Conservation (phyloP, 2,797 vertebrate genomes). For the Moxostoma hubbsi region DNA sequence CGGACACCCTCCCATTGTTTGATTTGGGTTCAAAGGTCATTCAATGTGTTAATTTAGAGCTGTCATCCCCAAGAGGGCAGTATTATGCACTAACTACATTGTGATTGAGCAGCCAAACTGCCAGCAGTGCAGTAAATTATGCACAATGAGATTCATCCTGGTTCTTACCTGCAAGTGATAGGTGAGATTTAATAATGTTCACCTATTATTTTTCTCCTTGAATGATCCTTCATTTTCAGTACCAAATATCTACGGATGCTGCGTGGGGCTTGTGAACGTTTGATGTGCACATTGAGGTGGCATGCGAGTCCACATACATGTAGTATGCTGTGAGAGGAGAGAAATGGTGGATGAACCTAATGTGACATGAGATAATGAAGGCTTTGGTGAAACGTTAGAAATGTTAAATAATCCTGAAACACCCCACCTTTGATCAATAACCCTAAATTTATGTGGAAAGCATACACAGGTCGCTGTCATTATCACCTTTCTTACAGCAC, state of each 20-base stretch:
- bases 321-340: conserved; percentile 19
- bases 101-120: conserved; percentile 6
- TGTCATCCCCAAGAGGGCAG: conserved; percentile 33
- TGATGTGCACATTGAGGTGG: not conserved
- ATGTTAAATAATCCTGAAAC: conserved; percentile 12
- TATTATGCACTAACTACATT: conserved; percentile 10
- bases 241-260: conserved; percentile 2
- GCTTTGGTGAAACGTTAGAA: conserved; percentile 15
- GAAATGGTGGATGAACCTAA: conserved; percentile 9
- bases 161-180: conserved; percentile 13
- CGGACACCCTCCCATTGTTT: not conserved
- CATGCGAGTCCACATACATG: not conserved
- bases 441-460: conserved; percentile 20
- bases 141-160: conserved; percentile 6
- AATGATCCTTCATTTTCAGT: conserved; percentile 22
- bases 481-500: conserved; percentile 2
- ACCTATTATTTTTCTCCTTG: conserved; percentile 18
- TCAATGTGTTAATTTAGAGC: conserved; percentile 19
- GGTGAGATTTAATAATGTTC: conserved; percentile 28
- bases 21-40: conserved; percentile 36
- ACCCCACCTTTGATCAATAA: conserved; percentile 25
- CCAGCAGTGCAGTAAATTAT: not conserved
- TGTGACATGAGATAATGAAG: conserved; percentile 25
- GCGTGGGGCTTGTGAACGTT: not conserved
- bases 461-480: conserved; percentile 15